Conservation (phyloP, 2,113 vertebrate species). For the Ciconia boyciana region DNA sequence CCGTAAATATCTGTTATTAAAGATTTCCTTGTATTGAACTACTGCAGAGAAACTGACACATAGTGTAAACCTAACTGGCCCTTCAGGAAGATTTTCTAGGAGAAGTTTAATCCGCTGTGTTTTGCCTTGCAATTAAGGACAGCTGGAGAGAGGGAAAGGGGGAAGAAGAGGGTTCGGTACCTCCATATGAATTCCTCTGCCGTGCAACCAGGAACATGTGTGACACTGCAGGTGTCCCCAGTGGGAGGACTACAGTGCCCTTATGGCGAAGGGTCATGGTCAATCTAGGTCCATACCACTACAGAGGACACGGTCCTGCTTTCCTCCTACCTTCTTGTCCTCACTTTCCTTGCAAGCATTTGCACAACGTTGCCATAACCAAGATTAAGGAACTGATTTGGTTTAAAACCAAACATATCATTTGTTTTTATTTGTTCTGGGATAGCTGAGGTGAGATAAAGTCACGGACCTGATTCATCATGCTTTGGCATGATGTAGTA, state of each 20-base stretch:
- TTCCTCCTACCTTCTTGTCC: not conserved
- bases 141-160: not conserved
- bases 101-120: not conserved
- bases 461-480: not conserved
- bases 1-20: not conserved
- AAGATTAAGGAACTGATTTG: not conserved
- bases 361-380: not conserved
- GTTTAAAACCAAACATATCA: not conserved
- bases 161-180: not conserved
- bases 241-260: not conserved
- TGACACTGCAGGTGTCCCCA: not conserved
- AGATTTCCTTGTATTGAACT: not conserved
- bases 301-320: accelerated
- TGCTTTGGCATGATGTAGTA: not conserved
- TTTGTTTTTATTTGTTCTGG: not conserved
- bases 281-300: no score
- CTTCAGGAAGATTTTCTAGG: not conserved
- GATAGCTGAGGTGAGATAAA: not conserved
- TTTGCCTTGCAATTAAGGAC: not conserved
- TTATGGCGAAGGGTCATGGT: not conserved
- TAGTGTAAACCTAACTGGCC: not conserved
- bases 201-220: not conserved
- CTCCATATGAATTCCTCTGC: not conserved
- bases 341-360: not conserved
- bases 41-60: not conserved